phyloP scores from a whole-genome alignment of 2,888 invertebrate genomes.

The Torymus auratus region DNA sequence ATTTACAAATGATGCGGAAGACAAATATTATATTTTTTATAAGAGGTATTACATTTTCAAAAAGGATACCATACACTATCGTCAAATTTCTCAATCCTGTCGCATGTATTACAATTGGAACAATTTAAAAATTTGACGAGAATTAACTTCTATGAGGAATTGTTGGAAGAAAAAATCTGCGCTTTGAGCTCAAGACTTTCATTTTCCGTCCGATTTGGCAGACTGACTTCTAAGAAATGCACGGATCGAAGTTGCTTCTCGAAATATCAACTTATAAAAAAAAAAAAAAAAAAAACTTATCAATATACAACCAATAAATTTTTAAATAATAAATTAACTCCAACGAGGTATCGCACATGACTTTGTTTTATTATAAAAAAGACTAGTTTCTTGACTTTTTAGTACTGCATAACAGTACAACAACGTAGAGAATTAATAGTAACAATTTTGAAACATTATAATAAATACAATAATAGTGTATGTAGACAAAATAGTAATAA shows the following conservation, averaged over 20 bases:
- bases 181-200: slow-evolving; percentile 24
- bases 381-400: slow-evolving; percentile 52
- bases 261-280: slow-evolving; percentile 21
- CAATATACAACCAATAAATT: slow-evolving; percentile 39
- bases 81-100: too few relatives aligned
- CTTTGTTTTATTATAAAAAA: slow-evolving; percentile 19
- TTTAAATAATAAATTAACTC: slow-evolving; percentile 32
- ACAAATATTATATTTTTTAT: slow-evolving; percentile 9
- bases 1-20: slow-evolving; percentile 38
- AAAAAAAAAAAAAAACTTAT: slow-evolving; percentile 13
- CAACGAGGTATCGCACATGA: slow-evolving; percentile 8
- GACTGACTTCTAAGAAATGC: slow-evolving; percentile 31
- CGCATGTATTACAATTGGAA: slow-evolving; percentile 1
- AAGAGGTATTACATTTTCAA: slow-evolving; percentile 4
- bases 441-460: slow-evolving; percentile 29
- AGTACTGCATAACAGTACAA: slow-evolving; percentile 4
- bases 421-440: slow-evolving; percentile 18
- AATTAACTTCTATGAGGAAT: slow-evolving; percentile 18
- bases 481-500: slow-evolving; percentile 20
- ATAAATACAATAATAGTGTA: slow-evolving; percentile 17
- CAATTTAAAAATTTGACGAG: not conserved
- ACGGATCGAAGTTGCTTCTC: slow-evolving; percentile 42
- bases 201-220: slow-evolving; percentile 38
- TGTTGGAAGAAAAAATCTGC: slow-evolving; percentile 34
- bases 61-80: not conserved